Percentiles rank a stretch among this genome's conserved stretches.
These are phyloP conservation scores for Coluber constrictor DNA, from an alignment of 2,797 vertebrate genomes.

Conservation along the genomic window DNA sequence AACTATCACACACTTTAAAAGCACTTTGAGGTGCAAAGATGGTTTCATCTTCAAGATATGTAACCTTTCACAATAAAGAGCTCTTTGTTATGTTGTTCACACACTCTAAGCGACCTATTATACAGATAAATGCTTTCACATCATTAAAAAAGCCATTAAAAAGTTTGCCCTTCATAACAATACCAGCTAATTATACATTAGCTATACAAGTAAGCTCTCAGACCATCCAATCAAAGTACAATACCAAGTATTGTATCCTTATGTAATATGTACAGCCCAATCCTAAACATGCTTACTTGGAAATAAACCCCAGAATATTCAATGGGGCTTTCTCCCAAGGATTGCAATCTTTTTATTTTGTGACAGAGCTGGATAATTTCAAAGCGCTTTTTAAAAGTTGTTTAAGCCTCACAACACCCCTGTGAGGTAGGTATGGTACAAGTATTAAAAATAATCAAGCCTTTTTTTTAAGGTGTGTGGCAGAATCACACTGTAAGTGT, in stretches of 20 bases:
- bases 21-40: constrained; percentile 58
- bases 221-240: constrained; percentile 46
- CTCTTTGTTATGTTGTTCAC: constrained; percentile 37
- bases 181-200: constrained; percentile 59
- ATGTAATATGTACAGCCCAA: not conserved
- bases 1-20: constrained; percentile 59
- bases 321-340: not conserved
- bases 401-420: constrained; percentile 52
- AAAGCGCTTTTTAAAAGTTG: constrained; percentile 21
- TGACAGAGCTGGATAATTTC: not conserved
- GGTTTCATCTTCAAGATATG: constrained; percentile 46
- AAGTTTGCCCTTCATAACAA: constrained; percentile 59
- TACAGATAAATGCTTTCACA: constrained; percentile 69
- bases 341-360: not conserved
- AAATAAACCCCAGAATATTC: not conserved
- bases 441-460: constrained; percentile 47
- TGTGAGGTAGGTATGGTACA: constrained; percentile 62
- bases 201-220: constrained; percentile 34
- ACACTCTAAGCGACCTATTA: constrained; percentile 48
- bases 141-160: constrained; percentile 51
- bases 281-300: not conserved
- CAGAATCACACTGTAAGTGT: constrained; percentile 37
- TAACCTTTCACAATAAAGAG: constrained; percentile 34
- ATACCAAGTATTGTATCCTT: constrained; percentile 23
- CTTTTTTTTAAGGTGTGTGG: constrained; percentile 34